These are phyloP conservation scores for Ctenicera cuprea DNA, from an alignment of 2,888 invertebrate genomes.

Conservation along the genomic window DNA sequence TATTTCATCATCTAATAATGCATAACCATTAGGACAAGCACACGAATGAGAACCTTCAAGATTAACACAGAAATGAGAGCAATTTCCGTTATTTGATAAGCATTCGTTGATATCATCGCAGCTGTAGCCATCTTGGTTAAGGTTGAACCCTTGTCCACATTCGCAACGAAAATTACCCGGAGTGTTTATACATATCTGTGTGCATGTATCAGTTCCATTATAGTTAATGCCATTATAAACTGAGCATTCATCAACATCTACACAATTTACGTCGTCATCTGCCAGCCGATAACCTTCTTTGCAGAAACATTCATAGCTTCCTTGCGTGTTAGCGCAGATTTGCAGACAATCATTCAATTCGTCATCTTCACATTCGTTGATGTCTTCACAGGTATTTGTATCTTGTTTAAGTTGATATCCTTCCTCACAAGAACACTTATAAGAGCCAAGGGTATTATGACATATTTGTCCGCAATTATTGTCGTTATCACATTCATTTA, in stretches of 20 bases:
- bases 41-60: constrained; percentile 73
- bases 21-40: constrained; percentile 62
- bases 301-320: constrained; percentile 74
- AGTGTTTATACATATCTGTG: constrained; percentile 64
- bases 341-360: constrained; percentile 74
- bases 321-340: constrained; percentile 73
- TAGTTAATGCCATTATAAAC: constrained; percentile 62
- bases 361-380: constrained; percentile 65
- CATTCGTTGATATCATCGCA: constrained; percentile 55
- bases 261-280: constrained; percentile 60
- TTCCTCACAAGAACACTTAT: constrained; percentile 73
- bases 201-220: constrained; percentile 61
- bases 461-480: constrained; percentile 76
- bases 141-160: constrained; percentile 68
- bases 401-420: constrained; percentile 69
- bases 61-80: constrained; percentile 73
- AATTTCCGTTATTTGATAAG: constrained; percentile 66
- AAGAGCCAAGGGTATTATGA: constrained; percentile 73
- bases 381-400: constrained; percentile 57
- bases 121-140: constrained; percentile 56
- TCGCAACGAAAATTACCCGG: constrained; percentile 64
- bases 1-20: constrained; percentile 58
- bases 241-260: constrained; percentile 63
- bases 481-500: constrained; percentile 73
- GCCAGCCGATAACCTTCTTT: constrained; percentile 70